Conservation (phyloP, 2,113 vertebrate genomes). For the Heterocephalus glaber region DNA sequence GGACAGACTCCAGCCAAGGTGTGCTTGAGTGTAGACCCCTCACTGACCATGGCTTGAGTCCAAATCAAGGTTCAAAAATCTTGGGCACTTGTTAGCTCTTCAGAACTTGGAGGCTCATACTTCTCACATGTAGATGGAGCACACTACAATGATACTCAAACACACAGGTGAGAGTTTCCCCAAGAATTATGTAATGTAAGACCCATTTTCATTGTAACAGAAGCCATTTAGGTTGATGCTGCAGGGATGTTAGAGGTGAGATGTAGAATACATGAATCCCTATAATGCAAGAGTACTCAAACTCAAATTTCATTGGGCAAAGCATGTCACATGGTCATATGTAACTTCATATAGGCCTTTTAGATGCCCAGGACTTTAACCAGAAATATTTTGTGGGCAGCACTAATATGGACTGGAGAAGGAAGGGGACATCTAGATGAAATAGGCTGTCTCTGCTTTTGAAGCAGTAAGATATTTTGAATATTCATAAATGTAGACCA, state of each 20-base stretch:
- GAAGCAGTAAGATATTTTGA: background rate
- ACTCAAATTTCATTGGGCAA: background rate
- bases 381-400: background rate
- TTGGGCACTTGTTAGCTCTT: background rate
- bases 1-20: background rate
- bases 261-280: background rate
- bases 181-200: background rate
- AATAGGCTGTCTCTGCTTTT: background rate
- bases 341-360: background rate
- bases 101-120: background rate
- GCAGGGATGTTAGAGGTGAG: background rate
- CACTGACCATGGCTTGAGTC: background rate
- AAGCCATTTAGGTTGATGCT: background rate
- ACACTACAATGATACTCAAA: background rate
- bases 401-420: background rate
- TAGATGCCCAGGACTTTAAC: background rate
- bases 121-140: background rate
- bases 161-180: background rate
- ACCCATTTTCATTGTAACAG: background rate
- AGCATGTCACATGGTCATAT: background rate
- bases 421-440: background rate
- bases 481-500: background rate
- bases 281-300: background rate
- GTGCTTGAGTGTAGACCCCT: background rate
- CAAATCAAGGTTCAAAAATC: background rate